Evolutionary conservation across 2,888 invertebrate genomes (phyloP).

Genomic region (Allophyes oxyacanthae): DNA sequence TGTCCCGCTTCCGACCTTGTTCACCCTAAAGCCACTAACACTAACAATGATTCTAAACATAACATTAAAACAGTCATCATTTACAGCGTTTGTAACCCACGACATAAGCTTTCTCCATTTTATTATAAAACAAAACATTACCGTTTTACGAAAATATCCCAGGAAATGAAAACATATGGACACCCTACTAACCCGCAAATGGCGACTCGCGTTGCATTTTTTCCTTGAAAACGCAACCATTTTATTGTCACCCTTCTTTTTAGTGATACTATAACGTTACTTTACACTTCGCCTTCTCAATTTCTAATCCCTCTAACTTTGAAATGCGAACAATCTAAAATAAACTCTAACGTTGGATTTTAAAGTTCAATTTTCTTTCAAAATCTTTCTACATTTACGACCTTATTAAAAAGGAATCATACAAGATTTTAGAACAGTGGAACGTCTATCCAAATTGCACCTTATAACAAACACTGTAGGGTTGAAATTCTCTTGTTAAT

Average conservation of each 20-base stretch:
- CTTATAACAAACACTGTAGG: accelerated
- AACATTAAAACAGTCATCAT: no score
- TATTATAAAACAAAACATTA: neutral
- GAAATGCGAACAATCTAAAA: neutral
- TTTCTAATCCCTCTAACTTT: slow-evolving; percentile 17
- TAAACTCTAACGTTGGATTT: accelerated
- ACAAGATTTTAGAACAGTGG: slow-evolving; percentile 9
- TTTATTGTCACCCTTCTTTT: slow-evolving; percentile 62
- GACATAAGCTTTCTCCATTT: no score
- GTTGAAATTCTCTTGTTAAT: slow-evolving; percentile 8
- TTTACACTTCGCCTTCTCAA: slow-evolving; percentile 50
- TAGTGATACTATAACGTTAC: slow-evolving; percentile 60
- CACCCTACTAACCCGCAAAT: slow-evolving; percentile 51
- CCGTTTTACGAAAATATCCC: slow-evolving; percentile 5
- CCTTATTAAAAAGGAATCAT: neutral
- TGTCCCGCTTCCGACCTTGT: no score
- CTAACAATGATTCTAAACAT: no score
- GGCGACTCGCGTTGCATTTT: slow-evolving; percentile 54
- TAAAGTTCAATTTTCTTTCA: neutral
- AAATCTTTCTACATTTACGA: neutral
- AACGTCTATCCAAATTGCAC: neutral
- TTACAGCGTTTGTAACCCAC: no score
- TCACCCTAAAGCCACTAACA: no score
- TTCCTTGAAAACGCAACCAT: slow-evolving; percentile 55
- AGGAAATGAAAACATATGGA: slow-evolving; percentile 29